Base-by-base conservation (phyloP, 1,140 invertebrate species). In the Tribolium madens region DNA sequence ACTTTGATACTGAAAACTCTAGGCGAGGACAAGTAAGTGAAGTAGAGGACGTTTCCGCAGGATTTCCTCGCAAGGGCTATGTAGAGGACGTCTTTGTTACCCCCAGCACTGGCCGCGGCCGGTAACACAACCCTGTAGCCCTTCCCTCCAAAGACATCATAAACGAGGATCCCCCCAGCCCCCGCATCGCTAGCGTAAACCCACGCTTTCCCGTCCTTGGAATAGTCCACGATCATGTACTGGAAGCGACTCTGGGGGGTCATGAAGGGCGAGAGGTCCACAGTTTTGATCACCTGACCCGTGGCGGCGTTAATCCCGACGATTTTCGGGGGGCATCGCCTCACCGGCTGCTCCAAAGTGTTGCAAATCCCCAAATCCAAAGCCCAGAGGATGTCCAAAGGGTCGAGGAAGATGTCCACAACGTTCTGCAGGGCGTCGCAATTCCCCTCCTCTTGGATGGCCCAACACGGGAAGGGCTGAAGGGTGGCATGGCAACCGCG, bases 331-430 rank as follows among this genome's bases (percentile, higher is more conserved):
- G 87, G 85, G 76, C 91, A 91, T n/a, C 89, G 87, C 5, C 89
- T 87, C 0, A 91, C 87, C 0, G 92, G 91, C 33, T 89, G 87
- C 69, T 90, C 88, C 50, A 92, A 80, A 0, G 90, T 92, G 76
- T 93, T 91, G 0, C 91, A 88, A 33, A 92, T 86, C 36, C 92
- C 92, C 46, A 87, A 87, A 80, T 93, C 92, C 52, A 93, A 85
- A 1, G 90, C 87, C 92, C 92, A 93, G 0, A 93, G 82, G n/a
- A 91, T 88, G 75, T 90, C 89, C 81, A 90, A 83, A 12, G 82
- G 80, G 83, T 92, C 91, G 15, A 92, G 76, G 36, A 84, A 86
- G 2, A 91, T 81, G 81, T 92, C 91, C 1, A 91, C 88, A 6
- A 87, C 91, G 6, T 87, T 91, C 75, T 91, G 90, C 1, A 92